A percentile compares a stretch with the other conserved stretches of the same genome.
Evolutionary conservation across 2,113 vertebrate genomes (phyloP).

Genomic region (Ancistrus triradiatus): DNA sequence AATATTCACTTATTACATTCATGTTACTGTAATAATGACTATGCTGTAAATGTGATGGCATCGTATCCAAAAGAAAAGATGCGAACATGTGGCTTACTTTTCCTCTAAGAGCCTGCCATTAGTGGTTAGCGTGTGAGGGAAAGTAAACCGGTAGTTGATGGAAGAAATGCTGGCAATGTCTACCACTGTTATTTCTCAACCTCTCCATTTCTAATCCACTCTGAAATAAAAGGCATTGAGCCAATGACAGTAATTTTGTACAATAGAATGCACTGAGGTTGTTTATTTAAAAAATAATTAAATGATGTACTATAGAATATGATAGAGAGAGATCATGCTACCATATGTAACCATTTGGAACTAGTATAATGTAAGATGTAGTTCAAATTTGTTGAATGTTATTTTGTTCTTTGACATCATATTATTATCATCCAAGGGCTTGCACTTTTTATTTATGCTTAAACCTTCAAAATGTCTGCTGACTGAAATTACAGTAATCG

Average conservation of each 20-base stretch:
- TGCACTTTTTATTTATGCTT: constrained; percentile 12
- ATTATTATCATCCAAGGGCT: background rate
- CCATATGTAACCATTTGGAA: background rate
- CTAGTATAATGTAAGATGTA: background rate
- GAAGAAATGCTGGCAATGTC: constrained; percentile 21
- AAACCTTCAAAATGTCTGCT: constrained; percentile 16
- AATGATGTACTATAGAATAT: background rate
- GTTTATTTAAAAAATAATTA: background rate
- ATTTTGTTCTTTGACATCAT: constrained; percentile 9
- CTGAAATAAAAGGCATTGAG: background rate
- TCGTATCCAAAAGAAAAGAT: constrained; percentile 44
- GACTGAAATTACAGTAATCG: constrained; percentile 16
- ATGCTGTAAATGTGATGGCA: background rate
- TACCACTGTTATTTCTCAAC: constrained; percentile 6
- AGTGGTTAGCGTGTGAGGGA: constrained; percentile 52
- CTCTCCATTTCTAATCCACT: background rate
- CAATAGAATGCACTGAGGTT: background rate
- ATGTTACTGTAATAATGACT: background rate
- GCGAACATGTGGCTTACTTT: constrained; percentile 31
- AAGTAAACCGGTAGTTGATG: constrained; percentile 50
- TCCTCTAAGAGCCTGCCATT: constrained; percentile 54
- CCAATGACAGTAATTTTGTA: background rate
- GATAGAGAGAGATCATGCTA: background rate
- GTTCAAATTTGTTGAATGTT: background rate
- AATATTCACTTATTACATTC: background rate